These are phyloP conservation scores for Phodopus roborovskii DNA, from an alignment of 2,113 vertebrate genomes.

Conservation along the genomic window DNA sequence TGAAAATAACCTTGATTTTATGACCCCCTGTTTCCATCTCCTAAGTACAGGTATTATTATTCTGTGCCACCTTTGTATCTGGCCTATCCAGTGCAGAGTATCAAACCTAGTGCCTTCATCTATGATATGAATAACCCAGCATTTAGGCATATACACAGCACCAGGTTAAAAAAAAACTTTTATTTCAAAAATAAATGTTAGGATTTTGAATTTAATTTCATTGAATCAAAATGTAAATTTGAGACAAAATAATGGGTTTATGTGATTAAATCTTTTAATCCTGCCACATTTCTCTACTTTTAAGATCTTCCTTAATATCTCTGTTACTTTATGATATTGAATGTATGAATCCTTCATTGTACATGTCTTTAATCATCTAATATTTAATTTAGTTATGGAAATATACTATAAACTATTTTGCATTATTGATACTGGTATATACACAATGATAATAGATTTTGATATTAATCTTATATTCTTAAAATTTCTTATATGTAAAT, in stretches of 20 bases:
- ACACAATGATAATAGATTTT: neutral
- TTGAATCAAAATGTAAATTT: conserved; percentile 4
- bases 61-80: neutral
- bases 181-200: neutral
- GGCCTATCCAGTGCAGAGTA: neutral
- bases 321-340: neutral
- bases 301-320: neutral
- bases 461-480: neutral
- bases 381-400: neutral
- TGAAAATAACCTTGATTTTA: neutral
- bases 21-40: neutral
- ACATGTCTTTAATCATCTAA: neutral
- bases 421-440: neutral
- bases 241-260: neutral
- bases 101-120: neutral
- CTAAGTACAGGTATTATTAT: neutral
- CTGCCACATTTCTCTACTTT: neutral
- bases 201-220: neutral
- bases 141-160: no score
- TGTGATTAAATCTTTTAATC: neutral
- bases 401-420: conserved; percentile 2
- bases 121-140: neutral
- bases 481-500: neutral
- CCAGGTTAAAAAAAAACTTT: no score
- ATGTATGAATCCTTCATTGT: neutral